phyloP scores from a whole-genome alignment of 2,888 invertebrate genomes.

The Drosophila multiciliata region DNA sequence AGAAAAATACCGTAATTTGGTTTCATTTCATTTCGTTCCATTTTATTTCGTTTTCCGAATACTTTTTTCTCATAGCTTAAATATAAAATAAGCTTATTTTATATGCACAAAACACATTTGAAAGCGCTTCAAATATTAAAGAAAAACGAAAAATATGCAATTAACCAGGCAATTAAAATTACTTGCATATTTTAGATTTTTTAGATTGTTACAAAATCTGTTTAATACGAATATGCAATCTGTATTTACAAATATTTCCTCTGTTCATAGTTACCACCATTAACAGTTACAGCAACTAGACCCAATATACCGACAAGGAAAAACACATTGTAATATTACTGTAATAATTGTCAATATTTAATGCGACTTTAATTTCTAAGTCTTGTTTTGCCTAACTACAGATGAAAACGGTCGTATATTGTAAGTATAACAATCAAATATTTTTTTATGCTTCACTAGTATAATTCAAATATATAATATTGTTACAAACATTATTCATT shows the following conservation, averaged over 20 bases:
- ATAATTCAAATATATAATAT: slow-evolving; percentile 50
- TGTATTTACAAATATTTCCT: neutral
- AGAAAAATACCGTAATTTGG: neutral
- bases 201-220: too few species aligned
- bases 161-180: neutral
- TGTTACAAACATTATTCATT: slow-evolving; percentile 49
- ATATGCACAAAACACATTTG: neutral
- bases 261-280: neutral
- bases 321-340: slow-evolving; percentile 26
- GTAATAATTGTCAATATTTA: slow-evolving; percentile 50
- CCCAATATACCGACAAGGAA: neutral
- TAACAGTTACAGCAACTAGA: too few species aligned
- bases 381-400: slow-evolving; percentile 67
- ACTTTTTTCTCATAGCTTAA: too few species aligned
- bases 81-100: too few species aligned
- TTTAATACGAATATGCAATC: too few species aligned
- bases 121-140: neutral
- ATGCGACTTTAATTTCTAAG: slow-evolving; percentile 60
- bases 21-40: neutral
- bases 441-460: slow-evolving; percentile 44
- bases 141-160: neutral
- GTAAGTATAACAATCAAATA: slow-evolving; percentile 71
- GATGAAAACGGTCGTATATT: slow-evolving; percentile 68
- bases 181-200: too few species aligned
- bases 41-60: too few species aligned